Base-by-base conservation (phyloP, 2,113 vertebrate species). In the Ranitomeya imitator region DNA sequence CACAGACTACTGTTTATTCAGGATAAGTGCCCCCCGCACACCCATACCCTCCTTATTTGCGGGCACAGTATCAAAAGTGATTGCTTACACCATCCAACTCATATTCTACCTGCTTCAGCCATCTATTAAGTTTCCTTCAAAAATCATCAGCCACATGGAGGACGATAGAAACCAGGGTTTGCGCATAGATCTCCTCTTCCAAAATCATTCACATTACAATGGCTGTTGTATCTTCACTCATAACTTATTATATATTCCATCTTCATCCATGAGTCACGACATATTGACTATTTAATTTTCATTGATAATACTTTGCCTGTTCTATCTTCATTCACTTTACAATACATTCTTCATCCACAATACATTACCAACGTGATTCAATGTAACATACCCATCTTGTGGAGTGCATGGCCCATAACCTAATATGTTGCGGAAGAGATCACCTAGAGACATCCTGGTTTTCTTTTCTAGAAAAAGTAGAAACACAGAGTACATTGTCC, bases 391-490 rank as follows among this genome's bases (percentile, higher is more conserved):
- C 4, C 9, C 55, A 57, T 13, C 9, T 57, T 57, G 8, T 11
- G 8, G 9, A 9, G 55, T 9, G 9, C 12, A 57, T 57, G 55
- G 55, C 12, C 55, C 55, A 45, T 45, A 5, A 45, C 13, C 59
- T 31, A 26, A 26, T 71, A 71, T 19, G 15, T 67, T n/a, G n/a
- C n/a, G 21, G 21, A 3, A 8, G 21, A 7, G 11, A 31, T 4
- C 18, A 7, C 3, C 73, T 19, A 45, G 51, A 15, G 2, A 18
- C 19, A 51, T 13, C 45, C 18, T 76, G 51, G 59, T 89, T 52
- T 83, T 85, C 0, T 45, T 85, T 88, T 92, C 69, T 87, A 99
- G 98, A 99, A 89, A 99, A 97, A 91, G 81, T 65, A 0, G 98
- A 98, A 74, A 67, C 83, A 8, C 94, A 93, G 0, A 86, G 93